phyloP scores from a whole-genome alignment of 1,140 invertebrate species.

The Laupala kohalensis region DNA sequence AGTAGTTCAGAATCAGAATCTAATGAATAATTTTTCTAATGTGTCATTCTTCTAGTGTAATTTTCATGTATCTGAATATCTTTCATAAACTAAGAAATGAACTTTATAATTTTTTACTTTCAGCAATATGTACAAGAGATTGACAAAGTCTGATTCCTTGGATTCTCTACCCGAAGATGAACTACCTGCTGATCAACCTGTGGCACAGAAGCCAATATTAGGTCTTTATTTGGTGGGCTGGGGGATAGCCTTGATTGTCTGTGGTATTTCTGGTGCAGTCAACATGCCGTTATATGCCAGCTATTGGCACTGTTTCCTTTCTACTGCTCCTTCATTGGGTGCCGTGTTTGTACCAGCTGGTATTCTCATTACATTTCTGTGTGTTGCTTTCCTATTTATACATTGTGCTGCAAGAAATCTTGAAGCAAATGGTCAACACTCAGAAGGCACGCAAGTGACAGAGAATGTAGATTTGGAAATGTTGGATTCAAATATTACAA shows the following conservation, averaged over 20 bases:
- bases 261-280: slow-evolving; percentile 80
- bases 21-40: too few species aligned
- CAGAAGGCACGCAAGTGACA: slow-evolving; percentile 66
- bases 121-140: slow-evolving; percentile 74
- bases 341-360: slow-evolving; percentile 65
- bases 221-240: slow-evolving; percentile 83
- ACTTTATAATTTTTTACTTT: slow-evolving; percentile 16
- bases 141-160: slow-evolving; percentile 24
- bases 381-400: slow-evolving; percentile 61
- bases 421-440: slow-evolving; percentile 52
- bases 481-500: slow-evolving; percentile 24
- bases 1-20: too few species aligned
- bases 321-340: slow-evolving; percentile 60
- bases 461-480: slow-evolving; percentile 57
- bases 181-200: slow-evolving; percentile 45
- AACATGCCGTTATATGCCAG: slow-evolving; percentile 68
- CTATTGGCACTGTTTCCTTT: slow-evolving; percentile 62
- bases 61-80: slow-evolving; percentile 68
- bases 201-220: slow-evolving; percentile 55
- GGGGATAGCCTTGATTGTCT: slow-evolving; percentile 77
- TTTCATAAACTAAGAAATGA: slow-evolving; percentile 9
- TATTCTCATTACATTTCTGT: slow-evolving; percentile 56
- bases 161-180: slow-evolving; percentile 47
- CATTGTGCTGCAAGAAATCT: slow-evolving; percentile 51
- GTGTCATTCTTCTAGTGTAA: too few species aligned